These are phyloP conservation scores for Carlito syrichta DNA, from an alignment of 2,113 vertebrate species.

Conservation along the genomic window DNA sequence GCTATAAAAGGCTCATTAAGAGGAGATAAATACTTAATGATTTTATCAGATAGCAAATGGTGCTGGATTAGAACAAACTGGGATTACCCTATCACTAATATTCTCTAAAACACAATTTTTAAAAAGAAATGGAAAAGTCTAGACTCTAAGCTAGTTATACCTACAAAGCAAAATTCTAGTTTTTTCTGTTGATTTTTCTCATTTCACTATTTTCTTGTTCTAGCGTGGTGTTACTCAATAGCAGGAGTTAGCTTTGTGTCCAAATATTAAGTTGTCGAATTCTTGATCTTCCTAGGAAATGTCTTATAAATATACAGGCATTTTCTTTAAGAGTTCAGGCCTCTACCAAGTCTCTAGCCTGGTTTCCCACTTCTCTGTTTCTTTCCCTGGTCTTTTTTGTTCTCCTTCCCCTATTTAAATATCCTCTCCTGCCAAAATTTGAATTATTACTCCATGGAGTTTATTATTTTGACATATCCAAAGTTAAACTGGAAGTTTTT, in stretches of 20 bases:
- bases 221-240: neutral
- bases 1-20: neutral
- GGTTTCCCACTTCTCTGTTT: neutral
- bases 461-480: constrained; percentile 57
- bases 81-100: neutral
- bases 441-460: constrained; percentile 59
- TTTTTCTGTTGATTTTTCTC: neutral
- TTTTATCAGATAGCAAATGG: neutral
- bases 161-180: neutral
- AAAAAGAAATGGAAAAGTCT: neutral
- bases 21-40: neutral
- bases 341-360: neutral
- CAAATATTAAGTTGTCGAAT: neutral
- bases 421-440: constrained; percentile 63
- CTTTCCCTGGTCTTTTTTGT: neutral
- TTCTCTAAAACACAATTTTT: neutral
- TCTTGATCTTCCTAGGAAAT: neutral
- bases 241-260: neutral
- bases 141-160: neutral
- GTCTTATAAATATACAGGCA: neutral
- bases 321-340: neutral
- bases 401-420: neutral
- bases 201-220: neutral
- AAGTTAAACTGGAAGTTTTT: constrained; percentile 63
- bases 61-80: neutral